Evolutionary conservation across 2,888 invertebrate genomes (phyloP).

Genomic region (Brachypalpus laphriformis): DNA sequence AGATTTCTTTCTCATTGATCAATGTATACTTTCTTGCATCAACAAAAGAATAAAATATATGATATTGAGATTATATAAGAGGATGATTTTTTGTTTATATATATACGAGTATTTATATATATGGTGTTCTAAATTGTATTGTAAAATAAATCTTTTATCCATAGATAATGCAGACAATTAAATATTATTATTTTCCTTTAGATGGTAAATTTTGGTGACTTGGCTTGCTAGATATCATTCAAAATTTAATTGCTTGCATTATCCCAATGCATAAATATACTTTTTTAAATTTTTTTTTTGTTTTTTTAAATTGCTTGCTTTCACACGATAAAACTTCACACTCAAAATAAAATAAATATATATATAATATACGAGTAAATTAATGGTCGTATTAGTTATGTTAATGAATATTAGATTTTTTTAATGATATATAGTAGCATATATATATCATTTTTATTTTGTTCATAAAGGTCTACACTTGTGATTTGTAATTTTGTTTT

Average conservation of each 20-base stretch:
- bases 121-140: conserved; percentile 30
- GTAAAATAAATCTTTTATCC: neutral
- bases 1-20: conserved; percentile 65
- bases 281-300: conserved; percentile 37
- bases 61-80: conserved; percentile 3
- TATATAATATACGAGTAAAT: conserved; percentile 34
- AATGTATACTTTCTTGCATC: conserved; percentile 65
- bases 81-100: conserved; percentile 47
- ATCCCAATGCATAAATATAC: neutral
- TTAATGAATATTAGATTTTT: conserved; percentile 12
- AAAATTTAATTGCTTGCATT: conserved; percentile 23
- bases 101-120: conserved; percentile 70
- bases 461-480: conserved; percentile 50
- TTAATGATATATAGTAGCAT: neutral
- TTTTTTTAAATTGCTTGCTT: conserved; percentile 71
- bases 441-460: conserved; percentile 6
- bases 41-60: conserved; percentile 25
- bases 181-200: neutral
- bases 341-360: conserved; percentile 34
- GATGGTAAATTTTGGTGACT: conserved; percentile 21
- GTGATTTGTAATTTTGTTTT: conserved; percentile 26
- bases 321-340: conserved; percentile 60
- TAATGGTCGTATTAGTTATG: conserved; percentile 28
- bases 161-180: conserved; percentile 13
- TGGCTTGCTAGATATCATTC: conserved; percentile 11